A percentile compares a stretch with the other conserved stretches of the same genome.
phyloP scores from a whole-genome alignment of 2,888 invertebrate genomes.

The Sialis fuliginosa region DNA sequence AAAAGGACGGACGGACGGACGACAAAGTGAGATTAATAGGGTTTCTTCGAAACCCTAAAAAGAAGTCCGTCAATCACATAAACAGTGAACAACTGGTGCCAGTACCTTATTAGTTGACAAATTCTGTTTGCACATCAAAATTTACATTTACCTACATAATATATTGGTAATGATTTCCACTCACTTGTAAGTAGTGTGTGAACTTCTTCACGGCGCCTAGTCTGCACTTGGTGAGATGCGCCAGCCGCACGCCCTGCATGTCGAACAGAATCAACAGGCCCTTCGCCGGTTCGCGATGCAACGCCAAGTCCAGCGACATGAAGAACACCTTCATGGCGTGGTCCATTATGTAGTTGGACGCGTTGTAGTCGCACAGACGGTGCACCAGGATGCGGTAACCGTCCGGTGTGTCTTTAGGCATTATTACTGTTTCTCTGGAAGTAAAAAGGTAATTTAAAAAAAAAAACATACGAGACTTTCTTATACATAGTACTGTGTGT shows the following conservation, averaged over 20 bases:
- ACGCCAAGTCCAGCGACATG: conserved; percentile 27
- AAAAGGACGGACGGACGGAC: no score
- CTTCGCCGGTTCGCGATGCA: conserved; percentile 38
- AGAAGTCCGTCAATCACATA: no score
- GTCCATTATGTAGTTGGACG: conserved; percentile 39
- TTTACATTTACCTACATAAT: no score
- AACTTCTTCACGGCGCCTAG: conserved; percentile 33
- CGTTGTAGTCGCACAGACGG: conserved; percentile 34
- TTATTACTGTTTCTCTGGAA: conserved; percentile 35
- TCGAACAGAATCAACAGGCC: conserved; percentile 51
- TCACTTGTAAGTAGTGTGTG: conserved; percentile 34
- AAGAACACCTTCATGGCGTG: conserved; percentile 30
- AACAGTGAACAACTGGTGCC: no score
- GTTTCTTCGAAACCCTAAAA: no score
- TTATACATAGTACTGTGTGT: no score
- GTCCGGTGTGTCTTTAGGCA: conserved; percentile 38
- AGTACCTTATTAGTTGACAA: no score
- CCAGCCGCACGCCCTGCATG: conserved; percentile 41
- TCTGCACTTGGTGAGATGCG: conserved; percentile 15
- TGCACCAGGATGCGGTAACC: conserved; percentile 44
- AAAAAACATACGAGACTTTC: not conserved
- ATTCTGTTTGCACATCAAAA: no score
- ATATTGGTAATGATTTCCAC: no score
- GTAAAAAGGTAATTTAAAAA: conserved; percentile 3
- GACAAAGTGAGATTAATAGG: no score